A percentile compares a stretch with the other conserved stretches of the same genome.
phyloP scores from a whole-genome alignment of 2,888 invertebrate genomes.

The Folsomia manolachei region DNA sequence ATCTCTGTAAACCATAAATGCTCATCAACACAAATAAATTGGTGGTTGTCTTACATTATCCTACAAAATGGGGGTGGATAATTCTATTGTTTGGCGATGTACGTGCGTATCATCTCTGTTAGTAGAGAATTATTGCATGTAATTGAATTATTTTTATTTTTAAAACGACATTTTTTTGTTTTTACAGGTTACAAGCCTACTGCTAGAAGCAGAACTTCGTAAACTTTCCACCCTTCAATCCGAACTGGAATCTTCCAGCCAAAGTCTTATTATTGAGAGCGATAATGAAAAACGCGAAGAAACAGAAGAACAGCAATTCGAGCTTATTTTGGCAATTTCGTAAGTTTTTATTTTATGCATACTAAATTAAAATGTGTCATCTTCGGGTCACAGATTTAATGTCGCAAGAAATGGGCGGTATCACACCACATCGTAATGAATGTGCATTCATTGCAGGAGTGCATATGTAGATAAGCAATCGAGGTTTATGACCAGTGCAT shows the following conservation, averaged over 20 bases:
- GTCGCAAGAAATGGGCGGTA: no score
- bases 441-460: no score
- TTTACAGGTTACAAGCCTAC: slow-evolving; percentile 65
- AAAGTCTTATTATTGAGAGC: slow-evolving; percentile 54
- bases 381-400: not conserved
- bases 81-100: not conserved
- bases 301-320: slow-evolving; percentile 65
- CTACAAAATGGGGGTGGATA: no score
- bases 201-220: slow-evolving; percentile 67
- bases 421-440: no score
- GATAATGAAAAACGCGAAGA: slow-evolving; percentile 63
- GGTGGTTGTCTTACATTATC: not conserved
- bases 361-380: not conserved
- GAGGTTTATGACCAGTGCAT: not conserved
- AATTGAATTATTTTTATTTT: not conserved
- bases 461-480: no score
- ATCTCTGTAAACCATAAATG: no score
- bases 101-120: not conserved
- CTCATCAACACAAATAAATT: not conserved
- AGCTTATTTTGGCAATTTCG: slow-evolving; percentile 65
- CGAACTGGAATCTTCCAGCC: slow-evolving; percentile 64
- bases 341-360: slow-evolving; percentile 55
- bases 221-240: slow-evolving; percentile 66
- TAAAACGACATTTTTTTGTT: slow-evolving; percentile 13
- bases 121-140: not conserved